Conservation (phyloP, 92 coral and sea anemone genomes). For the Ricordea florida region DNA sequence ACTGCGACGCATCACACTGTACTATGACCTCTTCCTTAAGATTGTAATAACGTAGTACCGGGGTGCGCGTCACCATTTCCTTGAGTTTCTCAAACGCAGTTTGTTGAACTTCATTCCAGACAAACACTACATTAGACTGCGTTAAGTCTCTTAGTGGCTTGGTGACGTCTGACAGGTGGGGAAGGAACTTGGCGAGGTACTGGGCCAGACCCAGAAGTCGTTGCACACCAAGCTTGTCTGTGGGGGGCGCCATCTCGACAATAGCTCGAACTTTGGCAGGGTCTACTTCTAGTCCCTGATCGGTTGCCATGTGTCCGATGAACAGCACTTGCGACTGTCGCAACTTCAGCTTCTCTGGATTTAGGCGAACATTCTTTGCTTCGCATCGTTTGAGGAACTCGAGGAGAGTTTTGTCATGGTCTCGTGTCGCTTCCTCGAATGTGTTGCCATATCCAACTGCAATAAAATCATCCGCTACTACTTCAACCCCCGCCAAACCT, state of each 20-base stretch:
- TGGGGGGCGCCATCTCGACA: constrained; percentile 49
- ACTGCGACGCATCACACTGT: constrained; percentile 60
- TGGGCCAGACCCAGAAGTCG: constrained; percentile 53
- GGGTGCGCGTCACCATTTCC: constrained; percentile 34
- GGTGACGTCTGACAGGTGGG: constrained; percentile 50
- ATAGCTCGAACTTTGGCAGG: constrained; percentile 59
- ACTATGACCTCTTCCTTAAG: constrained; percentile 42
- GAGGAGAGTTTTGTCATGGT: constrained; percentile 35
- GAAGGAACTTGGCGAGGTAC: constrained; percentile 58
- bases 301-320: constrained; percentile 55
- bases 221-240: constrained; percentile 66
- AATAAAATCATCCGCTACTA: constrained; percentile 46
- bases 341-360: constrained; percentile 43
- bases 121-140: constrained; percentile 28
- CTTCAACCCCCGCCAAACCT: constrained; percentile 41
- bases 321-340: constrained; percentile 42
- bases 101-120: constrained; percentile 52
- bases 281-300: constrained; percentile 42
- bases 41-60: constrained; percentile 45
- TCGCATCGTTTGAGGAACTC: constrained; percentile 45
- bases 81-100: constrained; percentile 64
- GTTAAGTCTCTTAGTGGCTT: constrained; percentile 56
- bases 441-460: constrained; percentile 33
- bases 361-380: constrained; percentile 21
- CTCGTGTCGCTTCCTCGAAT: constrained; percentile 8